Conservation (phyloP, 1,140 invertebrate genomes). For the Contarinia nasturtii region DNA sequence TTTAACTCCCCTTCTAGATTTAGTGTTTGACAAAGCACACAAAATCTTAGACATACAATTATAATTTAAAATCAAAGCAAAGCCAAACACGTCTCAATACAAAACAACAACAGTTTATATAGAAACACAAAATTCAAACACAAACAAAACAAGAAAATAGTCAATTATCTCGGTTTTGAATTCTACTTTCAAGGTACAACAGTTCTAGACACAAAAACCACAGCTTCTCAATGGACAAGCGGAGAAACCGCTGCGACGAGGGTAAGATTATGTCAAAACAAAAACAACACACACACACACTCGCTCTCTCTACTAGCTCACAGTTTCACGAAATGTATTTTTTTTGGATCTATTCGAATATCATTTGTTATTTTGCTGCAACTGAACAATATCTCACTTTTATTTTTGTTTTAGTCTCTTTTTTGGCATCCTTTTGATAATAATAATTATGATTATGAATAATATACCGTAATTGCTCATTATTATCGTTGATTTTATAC, state of each 20-base stretch:
- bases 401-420: no score
- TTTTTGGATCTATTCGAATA: not conserved
- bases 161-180: no score
- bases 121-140: no score
- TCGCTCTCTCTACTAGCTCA: not conserved
- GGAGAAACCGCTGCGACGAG: not conserved
- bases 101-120: not conserved
- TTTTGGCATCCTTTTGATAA: no score
- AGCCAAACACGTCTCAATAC: not conserved
- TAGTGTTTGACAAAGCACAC: not conserved
- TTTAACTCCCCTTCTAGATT: no score
- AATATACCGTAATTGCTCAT: not conserved
- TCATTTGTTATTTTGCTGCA: no score
- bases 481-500: not conserved
- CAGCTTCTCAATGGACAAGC: slow-evolving; percentile 1
- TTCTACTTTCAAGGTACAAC: not conserved
- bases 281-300: slow-evolving; percentile 1
- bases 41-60: not conserved
- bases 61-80: not conserved
- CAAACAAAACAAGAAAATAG: no score
- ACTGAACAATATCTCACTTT: no score
- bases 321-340: not conserved
- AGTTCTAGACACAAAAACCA: not conserved
- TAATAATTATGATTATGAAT: not conserved
- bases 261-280: slow-evolving; percentile 1